Conservation (phyloP, 35 echinoderm and acorn worm species). For the Eucidaris tribuloides region DNA sequence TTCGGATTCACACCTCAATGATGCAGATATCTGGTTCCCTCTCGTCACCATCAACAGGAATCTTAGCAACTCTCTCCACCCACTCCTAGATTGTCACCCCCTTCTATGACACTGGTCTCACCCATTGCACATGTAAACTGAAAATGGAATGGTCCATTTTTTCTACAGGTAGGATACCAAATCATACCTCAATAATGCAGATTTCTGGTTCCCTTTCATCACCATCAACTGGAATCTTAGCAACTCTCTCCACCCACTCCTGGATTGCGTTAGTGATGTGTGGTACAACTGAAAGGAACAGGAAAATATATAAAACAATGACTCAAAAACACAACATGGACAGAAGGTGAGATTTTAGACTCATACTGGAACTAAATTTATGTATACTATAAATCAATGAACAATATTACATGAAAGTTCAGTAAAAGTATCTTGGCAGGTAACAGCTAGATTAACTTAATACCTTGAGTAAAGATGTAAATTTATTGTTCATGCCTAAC, state of each 20-base stretch:
- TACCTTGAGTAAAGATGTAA: too few species aligned
- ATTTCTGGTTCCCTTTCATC: slow-evolving; percentile 87
- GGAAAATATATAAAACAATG: not conserved
- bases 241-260: slow-evolving; percentile 98
- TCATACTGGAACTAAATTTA: not conserved
- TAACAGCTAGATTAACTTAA: too few species aligned
- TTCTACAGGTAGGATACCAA: too few species aligned
- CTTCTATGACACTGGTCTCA: too few species aligned
- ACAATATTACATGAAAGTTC: too few species aligned
- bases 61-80: slow-evolving; percentile 93
- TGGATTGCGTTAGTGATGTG: slow-evolving; percentile 98
- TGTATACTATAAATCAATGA: not conserved
- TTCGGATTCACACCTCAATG: slow-evolving; percentile 80
- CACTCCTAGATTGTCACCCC: too few species aligned
- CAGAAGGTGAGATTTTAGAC: too few species aligned
- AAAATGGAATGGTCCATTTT: too few species aligned
- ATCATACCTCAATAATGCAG: slow-evolving; percentile 96
- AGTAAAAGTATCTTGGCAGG: too few species aligned
- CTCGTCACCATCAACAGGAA: slow-evolving; percentile 91
- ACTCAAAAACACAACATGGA: too few species aligned
- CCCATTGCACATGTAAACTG: too few species aligned
- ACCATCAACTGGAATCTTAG: slow-evolving; percentile 91
- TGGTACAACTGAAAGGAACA: slow-evolving; percentile 95
- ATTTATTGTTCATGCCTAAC: too few species aligned
- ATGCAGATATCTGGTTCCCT: slow-evolving; percentile 96